Conservation (phyloP, 1,140 invertebrate genomes). For the Drosophila kepulauana region DNA sequence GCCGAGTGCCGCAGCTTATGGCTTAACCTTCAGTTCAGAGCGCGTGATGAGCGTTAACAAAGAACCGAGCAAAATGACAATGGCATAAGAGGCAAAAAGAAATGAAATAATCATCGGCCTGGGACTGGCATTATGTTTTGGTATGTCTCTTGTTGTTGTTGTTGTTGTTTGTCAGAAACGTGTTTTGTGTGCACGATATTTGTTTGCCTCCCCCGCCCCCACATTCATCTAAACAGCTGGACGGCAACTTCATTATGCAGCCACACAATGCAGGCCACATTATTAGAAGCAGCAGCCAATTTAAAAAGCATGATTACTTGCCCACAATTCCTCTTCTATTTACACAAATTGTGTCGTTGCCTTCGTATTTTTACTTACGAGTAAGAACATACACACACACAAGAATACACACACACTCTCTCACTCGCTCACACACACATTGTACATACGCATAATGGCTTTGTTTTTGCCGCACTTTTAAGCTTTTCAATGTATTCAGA, state of each 20-base stretch:
- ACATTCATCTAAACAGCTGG: conserved; percentile 23
- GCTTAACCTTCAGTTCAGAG: conserved; percentile 71
- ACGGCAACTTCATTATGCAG: conserved; percentile 24
- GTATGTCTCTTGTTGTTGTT: conserved; percentile 20
- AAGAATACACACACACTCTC: neutral
- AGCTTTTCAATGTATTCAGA: conserved; percentile 11
- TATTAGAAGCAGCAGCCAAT: conserved; percentile 34
- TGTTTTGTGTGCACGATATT: conserved; percentile 63
- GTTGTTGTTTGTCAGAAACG: conserved; percentile 54
- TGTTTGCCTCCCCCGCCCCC: conserved; percentile 10
- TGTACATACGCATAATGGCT: conserved; percentile 9
- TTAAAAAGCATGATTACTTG: neutral
- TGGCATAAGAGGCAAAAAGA: conserved; percentile 13
- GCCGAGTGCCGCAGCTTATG: conserved; percentile 46
- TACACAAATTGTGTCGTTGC: conserved; percentile 1
- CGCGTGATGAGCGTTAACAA: conserved; percentile 45
- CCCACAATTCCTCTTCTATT: conserved; percentile 8
- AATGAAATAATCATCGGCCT: conserved; percentile 47
- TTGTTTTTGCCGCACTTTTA: conserved; percentile 15
- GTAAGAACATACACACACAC: conserved; percentile 7
- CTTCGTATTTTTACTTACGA: neutral
- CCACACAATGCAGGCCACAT: conserved; percentile 27
- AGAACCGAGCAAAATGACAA: conserved; percentile 9
- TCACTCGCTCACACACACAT: neutral
- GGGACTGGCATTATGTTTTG: conserved; percentile 15